A percentile compares a stretch with the other conserved stretches of the same genome.
Conservation (phyloP, 2,888 invertebrate species). For the Lydus trimaculatus region DNA sequence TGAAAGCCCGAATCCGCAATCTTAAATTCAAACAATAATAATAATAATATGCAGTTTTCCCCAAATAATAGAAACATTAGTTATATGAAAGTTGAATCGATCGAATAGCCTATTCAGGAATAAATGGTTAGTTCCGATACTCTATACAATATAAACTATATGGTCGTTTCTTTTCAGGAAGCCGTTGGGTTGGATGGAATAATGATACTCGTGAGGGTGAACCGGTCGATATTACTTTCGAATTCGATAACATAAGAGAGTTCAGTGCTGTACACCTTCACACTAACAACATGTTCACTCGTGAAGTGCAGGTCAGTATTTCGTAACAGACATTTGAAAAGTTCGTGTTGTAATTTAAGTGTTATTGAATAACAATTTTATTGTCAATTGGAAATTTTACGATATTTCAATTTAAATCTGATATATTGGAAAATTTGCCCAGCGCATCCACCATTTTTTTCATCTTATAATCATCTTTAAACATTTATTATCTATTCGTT, state of each 20-base stretch:
- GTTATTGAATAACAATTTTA: too few species aligned
- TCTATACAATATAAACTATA: slow-evolving; percentile 17
- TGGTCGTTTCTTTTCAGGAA: slow-evolving; percentile 60
- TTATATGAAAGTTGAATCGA: background rate
- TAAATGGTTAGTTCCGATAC: slow-evolving; percentile 17
- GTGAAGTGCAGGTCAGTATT: slow-evolving; percentile 75
- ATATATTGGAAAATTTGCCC: background rate
- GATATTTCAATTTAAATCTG: too few species aligned
- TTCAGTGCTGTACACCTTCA: slow-evolving; percentile 77
- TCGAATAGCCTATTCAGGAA: background rate
- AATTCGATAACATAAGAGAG: slow-evolving; percentile 78
- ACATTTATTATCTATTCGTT: background rate
- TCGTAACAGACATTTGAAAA: slow-evolving; percentile 9
- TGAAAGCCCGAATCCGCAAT: slow-evolving; percentile 7
- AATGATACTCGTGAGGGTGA: slow-evolving; percentile 66
- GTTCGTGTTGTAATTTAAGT: too few species aligned
- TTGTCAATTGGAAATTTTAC: too few species aligned
- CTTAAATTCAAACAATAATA: background rate
- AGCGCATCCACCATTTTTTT: slow-evolving; percentile 20
- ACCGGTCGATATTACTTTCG: slow-evolving; percentile 79
- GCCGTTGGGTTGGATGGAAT: slow-evolving; percentile 90
- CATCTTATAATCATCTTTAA: background rate
- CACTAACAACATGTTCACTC: slow-evolving; percentile 80
- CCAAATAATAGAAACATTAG: background rate
- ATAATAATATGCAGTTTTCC: background rate